A percentile compares a stretch with the other conserved stretches of the same genome.
Conservation (phyloP, 2,113 vertebrate species). For the Eubucco bourcierii region DNA sequence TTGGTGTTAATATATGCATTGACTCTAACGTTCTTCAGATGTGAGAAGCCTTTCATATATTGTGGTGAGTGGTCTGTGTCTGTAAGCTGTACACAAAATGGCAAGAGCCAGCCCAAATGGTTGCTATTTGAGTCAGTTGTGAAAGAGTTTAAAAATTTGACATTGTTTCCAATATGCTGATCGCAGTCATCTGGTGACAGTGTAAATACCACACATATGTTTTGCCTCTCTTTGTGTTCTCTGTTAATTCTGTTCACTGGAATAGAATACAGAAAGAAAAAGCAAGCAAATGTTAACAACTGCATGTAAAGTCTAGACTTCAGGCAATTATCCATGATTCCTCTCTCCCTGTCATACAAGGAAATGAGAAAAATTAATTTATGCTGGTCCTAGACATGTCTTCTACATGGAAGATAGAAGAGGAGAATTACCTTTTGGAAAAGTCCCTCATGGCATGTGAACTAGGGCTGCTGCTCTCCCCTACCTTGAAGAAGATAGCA, state of each 20-base stretch:
- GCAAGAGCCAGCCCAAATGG: background rate
- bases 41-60: rapidly evolving
- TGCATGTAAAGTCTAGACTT: conserved; percentile 41
- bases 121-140: background rate
- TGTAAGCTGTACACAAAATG: background rate
- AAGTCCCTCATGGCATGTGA: background rate
- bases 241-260: background rate
- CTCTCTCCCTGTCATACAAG: background rate
- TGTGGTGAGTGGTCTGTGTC: background rate
- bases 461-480: background rate
- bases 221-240: conserved; percentile 11
- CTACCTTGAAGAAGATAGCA: background rate
- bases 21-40: background rate
- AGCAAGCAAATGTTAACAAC: background rate
- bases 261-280: conserved; percentile 2
- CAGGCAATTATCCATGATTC: conserved; percentile 14
- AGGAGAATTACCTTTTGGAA: background rate
- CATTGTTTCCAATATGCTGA: conserved; percentile 30
- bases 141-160: background rate
- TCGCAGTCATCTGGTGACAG: background rate
- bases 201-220: conserved; percentile 26
- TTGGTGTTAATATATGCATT: background rate
- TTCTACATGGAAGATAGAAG: background rate
- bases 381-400: background rate
- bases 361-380: conserved; percentile 21